Conservation (phyloP, 2,113 vertebrate species). For the Dolichallabes microphthalmus region DNA sequence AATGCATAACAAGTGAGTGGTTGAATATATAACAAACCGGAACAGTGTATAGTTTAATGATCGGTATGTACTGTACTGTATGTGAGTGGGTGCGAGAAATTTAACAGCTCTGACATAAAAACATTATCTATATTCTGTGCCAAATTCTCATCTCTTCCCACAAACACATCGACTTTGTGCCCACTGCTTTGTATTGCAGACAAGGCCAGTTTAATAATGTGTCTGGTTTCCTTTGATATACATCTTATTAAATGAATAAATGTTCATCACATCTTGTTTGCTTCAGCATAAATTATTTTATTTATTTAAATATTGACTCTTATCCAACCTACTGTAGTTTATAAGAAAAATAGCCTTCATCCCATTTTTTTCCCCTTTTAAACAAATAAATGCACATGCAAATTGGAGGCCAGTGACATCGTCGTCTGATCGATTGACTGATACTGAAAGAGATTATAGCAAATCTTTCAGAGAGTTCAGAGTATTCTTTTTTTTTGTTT, state of each 20-base stretch:
- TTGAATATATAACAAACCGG: background rate
- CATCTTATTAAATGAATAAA: background rate
- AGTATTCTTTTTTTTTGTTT: too few relatives aligned
- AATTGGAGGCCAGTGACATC: background rate
- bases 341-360: background rate
- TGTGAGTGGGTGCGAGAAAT: constrained; percentile 17
- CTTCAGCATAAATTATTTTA: background rate
- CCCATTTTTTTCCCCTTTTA: background rate
- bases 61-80: constrained; percentile 5
- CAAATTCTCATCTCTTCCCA: background rate
- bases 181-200: constrained; percentile 8
- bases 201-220: constrained; percentile 3
- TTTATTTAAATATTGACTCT: background rate
- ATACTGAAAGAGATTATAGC: background rate
- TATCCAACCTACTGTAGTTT: background rate
- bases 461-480: background rate
- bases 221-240: background rate
- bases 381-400: background rate
- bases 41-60: constrained; percentile 8
- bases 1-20: background rate
- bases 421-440: background rate
- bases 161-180: constrained; percentile 15
- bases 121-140: constrained; percentile 11
- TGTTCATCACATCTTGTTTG: background rate
- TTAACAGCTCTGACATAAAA: constrained; percentile 6